Conservation (phyloP, 2,797 vertebrate genomes). For the Spondyliosoma cantharus region DNA sequence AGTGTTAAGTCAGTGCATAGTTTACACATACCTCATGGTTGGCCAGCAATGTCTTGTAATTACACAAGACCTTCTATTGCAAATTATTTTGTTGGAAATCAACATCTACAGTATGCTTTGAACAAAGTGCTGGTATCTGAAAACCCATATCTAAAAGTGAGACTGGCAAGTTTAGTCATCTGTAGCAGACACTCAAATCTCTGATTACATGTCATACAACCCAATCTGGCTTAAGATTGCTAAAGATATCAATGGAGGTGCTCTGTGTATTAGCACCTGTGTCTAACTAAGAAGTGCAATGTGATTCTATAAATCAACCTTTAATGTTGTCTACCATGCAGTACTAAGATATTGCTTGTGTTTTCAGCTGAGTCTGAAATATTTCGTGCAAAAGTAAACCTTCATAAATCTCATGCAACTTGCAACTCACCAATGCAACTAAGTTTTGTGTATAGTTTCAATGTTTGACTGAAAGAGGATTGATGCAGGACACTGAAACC, state of each 20-base stretch:
- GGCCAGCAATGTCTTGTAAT: background rate
- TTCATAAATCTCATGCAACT: slow-evolving; percentile 66
- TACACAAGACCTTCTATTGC: background rate
- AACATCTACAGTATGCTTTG: background rate
- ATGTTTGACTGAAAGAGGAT: slow-evolving; percentile 54
- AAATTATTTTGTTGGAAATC: background rate
- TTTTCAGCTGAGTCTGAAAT: slow-evolving; percentile 13
- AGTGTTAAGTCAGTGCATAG: background rate
- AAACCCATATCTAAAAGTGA: background rate
- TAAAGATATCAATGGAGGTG: background rate
- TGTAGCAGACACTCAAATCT: background rate
- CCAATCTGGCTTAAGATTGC: background rate
- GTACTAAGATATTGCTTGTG: slow-evolving; percentile 9
- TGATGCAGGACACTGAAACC: slow-evolving; percentile 69
- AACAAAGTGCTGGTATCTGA: background rate
- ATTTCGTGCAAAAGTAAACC: slow-evolving; percentile 47
- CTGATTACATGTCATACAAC: background rate
- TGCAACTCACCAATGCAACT: slow-evolving; percentile 71
- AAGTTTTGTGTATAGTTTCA: slow-evolving; percentile 64
- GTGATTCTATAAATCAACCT: background rate
- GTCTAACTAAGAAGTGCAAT: background rate
- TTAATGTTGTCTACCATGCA: slow-evolving; percentile 45
- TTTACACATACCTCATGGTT: background rate
- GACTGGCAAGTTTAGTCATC: background rate
- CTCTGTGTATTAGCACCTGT: background rate